These are phyloP conservation scores for Colossoma macropomum DNA, from an alignment of 2,113 vertebrate genomes.

Conservation along the genomic window DNA sequence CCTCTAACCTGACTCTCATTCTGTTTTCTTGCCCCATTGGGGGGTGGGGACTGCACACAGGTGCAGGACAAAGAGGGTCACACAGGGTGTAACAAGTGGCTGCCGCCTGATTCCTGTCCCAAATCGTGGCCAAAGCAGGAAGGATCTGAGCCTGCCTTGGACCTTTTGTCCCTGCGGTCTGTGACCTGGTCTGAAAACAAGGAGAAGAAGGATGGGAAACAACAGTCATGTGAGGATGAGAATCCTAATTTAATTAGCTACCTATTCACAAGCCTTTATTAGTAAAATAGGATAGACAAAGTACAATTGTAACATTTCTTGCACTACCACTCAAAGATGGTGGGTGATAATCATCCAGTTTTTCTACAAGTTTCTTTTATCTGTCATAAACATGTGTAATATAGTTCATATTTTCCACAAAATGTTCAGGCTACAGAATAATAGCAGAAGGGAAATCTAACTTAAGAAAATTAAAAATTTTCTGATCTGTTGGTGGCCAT, in stretches of 20 bases:
- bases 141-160: constrained; percentile 44
- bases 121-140: constrained; percentile 48
- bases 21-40: constrained; percentile 81
- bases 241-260: constrained; percentile 38
- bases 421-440: no score
- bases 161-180: constrained; percentile 45
- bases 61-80: constrained; percentile 84
- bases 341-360: no score
- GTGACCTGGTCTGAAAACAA: constrained; percentile 43
- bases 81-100: constrained; percentile 58
- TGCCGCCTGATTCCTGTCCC: constrained; percentile 53
- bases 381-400: no score
- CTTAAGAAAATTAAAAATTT: no score
- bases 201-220: constrained; percentile 27
- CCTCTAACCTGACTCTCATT: constrained; percentile 88
- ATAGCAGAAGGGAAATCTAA: no score
- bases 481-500: no score
- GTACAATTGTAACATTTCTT: no score
- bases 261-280: not conserved
- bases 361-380: no score
- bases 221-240: not conserved
- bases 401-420: no score
- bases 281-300: not conserved
- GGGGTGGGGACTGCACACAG: constrained; percentile 80
- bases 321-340: no score